Evolutionary conservation across 2,888 invertebrate species (phyloP).

Genomic region (Microctonus brassicae): DNA sequence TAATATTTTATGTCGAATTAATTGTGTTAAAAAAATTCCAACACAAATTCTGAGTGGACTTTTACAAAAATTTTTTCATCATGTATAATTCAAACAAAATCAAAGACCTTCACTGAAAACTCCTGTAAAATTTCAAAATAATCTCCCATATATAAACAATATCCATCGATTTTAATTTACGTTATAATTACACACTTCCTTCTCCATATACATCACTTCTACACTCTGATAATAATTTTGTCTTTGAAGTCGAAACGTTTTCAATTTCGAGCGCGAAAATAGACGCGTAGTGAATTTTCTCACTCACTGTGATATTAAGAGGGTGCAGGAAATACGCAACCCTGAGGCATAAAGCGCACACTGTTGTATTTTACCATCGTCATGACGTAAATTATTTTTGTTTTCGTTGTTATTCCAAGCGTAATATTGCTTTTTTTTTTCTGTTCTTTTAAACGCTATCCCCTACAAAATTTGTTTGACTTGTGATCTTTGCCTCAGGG

Average conservation of each 20-base stretch:
- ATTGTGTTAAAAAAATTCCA: too few species aligned
- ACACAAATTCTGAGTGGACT: too few species aligned
- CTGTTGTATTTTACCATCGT: not conserved
- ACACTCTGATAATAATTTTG: conserved; percentile 14
- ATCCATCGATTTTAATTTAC: too few species aligned
- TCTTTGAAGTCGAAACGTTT: conserved; percentile 33
- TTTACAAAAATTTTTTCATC: too few species aligned
- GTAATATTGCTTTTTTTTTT: conserved; percentile 12
- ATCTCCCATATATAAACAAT: too few species aligned
- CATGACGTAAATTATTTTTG: conserved; percentile 14
- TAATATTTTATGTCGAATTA: too few species aligned
- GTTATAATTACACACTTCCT: too few species aligned
- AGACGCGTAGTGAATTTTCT: conserved; percentile 2
- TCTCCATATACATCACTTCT: conserved; percentile 9
- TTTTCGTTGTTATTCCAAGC: conserved; percentile 10
- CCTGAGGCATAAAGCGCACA: conserved; percentile 10
- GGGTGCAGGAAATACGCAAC: not conserved
- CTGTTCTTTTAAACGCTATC: not conserved
- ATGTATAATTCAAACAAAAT: too few species aligned
- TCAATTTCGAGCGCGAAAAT: conserved; percentile 34
- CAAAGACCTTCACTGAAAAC: too few species aligned
- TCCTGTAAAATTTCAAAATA: too few species aligned
- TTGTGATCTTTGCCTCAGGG: not conserved
- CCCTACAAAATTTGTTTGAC: not conserved
- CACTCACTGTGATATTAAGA: not conserved